A percentile compares a stretch with the other conserved stretches of the same genome.
phyloP scores from a whole-genome alignment of 2,113 vertebrate species.

The Microtus oregoni region DNA sequence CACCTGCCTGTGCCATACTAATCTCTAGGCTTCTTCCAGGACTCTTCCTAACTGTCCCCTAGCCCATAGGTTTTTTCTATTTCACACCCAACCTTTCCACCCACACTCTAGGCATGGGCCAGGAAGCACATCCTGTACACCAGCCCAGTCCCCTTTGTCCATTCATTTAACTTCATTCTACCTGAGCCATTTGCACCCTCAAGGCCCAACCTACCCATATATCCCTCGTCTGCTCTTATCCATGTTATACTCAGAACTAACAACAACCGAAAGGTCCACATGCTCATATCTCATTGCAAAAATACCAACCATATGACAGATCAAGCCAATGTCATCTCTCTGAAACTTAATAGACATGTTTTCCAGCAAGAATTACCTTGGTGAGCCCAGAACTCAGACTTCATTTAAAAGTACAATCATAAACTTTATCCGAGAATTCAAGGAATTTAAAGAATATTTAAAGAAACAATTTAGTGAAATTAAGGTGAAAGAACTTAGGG shows the following conservation, averaged over 20 bases:
- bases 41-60: not conserved
- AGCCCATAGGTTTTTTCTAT: not conserved
- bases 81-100: not conserved
- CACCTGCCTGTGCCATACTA: not conserved
- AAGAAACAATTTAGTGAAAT: not conserved
- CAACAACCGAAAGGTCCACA: not conserved
- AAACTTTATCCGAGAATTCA: not conserved
- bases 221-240: not conserved
- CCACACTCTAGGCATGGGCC: not conserved
- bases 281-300: not conserved
- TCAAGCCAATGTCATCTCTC: not conserved
- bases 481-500: not conserved
- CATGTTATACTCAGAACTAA: not conserved
- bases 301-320: not conserved
- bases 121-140: not conserved
- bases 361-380: not conserved
- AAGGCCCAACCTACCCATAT: not conserved
- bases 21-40: not conserved
- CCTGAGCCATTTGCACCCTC: not conserved
- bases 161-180: not conserved
- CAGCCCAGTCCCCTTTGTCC: not conserved
- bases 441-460: not conserved
- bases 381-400: not conserved
- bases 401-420: not conserved
- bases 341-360: not conserved